phyloP scores from a whole-genome alignment of 2,888 invertebrate species.

The Clusia tigrina region DNA sequence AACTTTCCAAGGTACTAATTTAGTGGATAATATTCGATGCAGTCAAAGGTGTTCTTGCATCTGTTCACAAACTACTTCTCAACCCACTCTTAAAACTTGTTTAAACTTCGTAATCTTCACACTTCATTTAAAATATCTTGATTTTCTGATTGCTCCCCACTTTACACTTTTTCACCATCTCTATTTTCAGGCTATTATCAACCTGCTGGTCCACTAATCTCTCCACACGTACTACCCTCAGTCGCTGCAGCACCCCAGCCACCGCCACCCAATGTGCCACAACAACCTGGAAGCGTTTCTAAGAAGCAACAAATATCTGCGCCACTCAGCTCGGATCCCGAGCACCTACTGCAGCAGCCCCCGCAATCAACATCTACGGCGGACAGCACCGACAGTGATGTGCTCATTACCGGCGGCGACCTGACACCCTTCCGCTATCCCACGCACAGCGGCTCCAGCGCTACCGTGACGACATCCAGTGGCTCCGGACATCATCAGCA shows the following conservation, averaged over 20 bases:
- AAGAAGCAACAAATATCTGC: conserved; percentile 48
- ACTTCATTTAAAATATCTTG: too few relatives aligned
- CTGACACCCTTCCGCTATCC: conserved; percentile 56
- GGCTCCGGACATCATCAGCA: conserved; percentile 37
- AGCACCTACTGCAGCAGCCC: conserved; percentile 41
- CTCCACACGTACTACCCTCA: conserved; percentile 70
- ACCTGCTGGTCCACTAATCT: conserved; percentile 89
- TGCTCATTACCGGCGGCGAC: conserved; percentile 55
- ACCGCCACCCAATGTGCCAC: conserved; percentile 43
- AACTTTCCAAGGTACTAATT: too few relatives aligned
- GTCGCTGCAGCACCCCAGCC: conserved; percentile 59
- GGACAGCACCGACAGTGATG: conserved; percentile 53
- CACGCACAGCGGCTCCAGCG: conserved; percentile 27
- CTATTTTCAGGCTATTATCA: conserved; percentile 83
- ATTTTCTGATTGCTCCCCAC: too few relatives aligned
- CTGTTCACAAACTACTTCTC: too few relatives aligned
- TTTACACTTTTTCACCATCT: conserved; percentile 33
- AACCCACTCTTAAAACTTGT: too few relatives aligned
- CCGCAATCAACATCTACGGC: conserved; percentile 36
- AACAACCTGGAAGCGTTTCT: conserved; percentile 29
- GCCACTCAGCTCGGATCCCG: conserved; percentile 62
- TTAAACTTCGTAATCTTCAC: too few relatives aligned
- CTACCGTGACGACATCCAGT: conserved; percentile 20
- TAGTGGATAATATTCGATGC: too few relatives aligned
- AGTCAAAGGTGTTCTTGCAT: too few relatives aligned